Base-by-base conservation (phyloP, 2,113 vertebrate species). In the Ciconia boyciana region DNA sequence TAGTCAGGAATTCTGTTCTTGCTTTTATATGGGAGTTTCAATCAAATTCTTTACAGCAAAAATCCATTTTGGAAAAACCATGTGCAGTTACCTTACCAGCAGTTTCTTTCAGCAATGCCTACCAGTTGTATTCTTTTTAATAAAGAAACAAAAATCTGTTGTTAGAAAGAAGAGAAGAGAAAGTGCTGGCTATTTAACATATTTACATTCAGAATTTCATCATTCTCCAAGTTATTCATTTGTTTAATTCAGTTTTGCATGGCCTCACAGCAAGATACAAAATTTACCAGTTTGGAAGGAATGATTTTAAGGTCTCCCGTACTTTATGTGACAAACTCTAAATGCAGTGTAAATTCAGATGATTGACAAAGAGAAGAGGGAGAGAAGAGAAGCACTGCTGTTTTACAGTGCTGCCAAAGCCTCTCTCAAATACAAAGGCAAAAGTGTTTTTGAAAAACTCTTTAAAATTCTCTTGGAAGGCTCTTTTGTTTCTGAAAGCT, bases 401-500 rank as follows among this genome's bases (percentile, higher is more conserved):
- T 91, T 96, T 95, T 87, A 70, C 78, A 89, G 83, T 9, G 32
- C 86, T 97, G 93, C 96, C 95, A 97, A 92, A 96, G 57, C 61
- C 44, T 92, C 44, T 92, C 72, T 94, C 81, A 96, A 96, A 90
- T 44, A 96, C 89, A 96, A 96, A 96, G 70, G 75, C 46, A 93
- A 91, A 96, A 93, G 81, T 65, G 89, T 51, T 91, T 94, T 96
- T 10, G 9, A 94, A 94, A 96, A 95, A 83, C 72, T 90, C 82
- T 92, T 93, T 85, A 61, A 93, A 94, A 91, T 84, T 86, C 77
- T 93, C 62, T 92, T 96, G 85, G 87, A 94, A 95, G 66, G 55
- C 39, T 95, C 81, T 92, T 97, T 95, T 94, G 68, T 97, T 94
- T 97, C 92, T 94, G 93, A 97, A 96, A 94, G 43, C 95, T 97